phyloP scores from a whole-genome alignment of 2,888 invertebrate species.

The Meganola albula region DNA sequence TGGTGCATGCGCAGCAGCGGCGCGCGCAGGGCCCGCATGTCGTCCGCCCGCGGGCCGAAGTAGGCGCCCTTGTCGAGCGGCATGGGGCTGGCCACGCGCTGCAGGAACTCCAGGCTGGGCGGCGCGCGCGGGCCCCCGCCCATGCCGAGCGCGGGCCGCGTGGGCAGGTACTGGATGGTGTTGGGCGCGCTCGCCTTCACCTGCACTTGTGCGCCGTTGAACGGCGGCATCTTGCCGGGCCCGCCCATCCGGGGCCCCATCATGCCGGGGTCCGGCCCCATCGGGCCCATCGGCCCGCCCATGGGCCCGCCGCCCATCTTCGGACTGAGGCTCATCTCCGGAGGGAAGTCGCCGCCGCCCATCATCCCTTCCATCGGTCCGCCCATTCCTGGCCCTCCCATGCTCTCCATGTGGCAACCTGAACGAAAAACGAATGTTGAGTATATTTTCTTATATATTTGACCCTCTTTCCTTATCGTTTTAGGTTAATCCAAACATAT shows the following conservation, averaged over 20 bases:
- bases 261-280: slow-evolving; percentile 78
- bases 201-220: slow-evolving; percentile 86
- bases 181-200: slow-evolving; percentile 98
- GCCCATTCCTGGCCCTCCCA: slow-evolving; percentile 73
- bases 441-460: not conserved
- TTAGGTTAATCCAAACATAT: not conserved
- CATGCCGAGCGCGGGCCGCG: slow-evolving; percentile 91
- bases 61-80: slow-evolving; percentile 81
- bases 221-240: slow-evolving; percentile 76
- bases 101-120: slow-evolving; percentile 92
- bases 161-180: slow-evolving; percentile 98
- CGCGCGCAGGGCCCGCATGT: slow-evolving; percentile 70
- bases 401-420: slow-evolving; percentile 75
- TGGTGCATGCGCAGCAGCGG: slow-evolving; percentile 69
- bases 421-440: slow-evolving; percentile 2
- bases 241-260: slow-evolving; percentile 81
- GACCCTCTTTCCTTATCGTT: not conserved
- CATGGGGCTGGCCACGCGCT: slow-evolving; percentile 91
- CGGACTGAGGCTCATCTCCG: slow-evolving; percentile 80
- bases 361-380: slow-evolving; percentile 75
- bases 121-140: slow-evolving; percentile 85
- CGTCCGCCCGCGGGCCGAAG: slow-evolving; percentile 78
- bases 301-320: slow-evolving; percentile 79
- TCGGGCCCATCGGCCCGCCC: slow-evolving; percentile 72
- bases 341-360: slow-evolving; percentile 70